Evolutionary conservation across 2,888 invertebrate species (phyloP), one percentile per base, ranked within the genome.

Genomic region (Eristalinus aeneus): DNA sequence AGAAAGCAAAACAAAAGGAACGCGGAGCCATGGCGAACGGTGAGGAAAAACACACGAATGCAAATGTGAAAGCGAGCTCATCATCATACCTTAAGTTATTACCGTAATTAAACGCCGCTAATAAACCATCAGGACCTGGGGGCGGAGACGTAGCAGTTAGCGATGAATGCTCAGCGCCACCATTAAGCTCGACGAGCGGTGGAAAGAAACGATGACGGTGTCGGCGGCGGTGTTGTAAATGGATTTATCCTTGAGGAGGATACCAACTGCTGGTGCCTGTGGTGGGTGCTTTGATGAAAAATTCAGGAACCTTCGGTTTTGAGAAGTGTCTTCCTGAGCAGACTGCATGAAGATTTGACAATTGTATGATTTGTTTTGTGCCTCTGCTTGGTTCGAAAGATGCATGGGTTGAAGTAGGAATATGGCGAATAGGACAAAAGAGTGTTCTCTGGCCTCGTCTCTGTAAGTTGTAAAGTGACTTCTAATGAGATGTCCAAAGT

Each of bases 91-190:
- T 82, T 82, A 87, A 87, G 86, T 82, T 87, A 87, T 87, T 87
- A 78, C 86, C 82, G 86, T 87, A 82, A 87, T 87, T 87, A 87
- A 87, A 87, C 82, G 86, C 86, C 74, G 74, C 82, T 87, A 87
- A 87, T 87, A 82, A 87, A 82, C 86, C 86, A 87, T 86, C 76
- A 73, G 54, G 77, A 87, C 65, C 71, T 65, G 65, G 36, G 60
- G 20, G 56, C 12, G 39, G 65, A 31, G 54, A 20, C 16, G 56
- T n/a, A 54, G 61, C 46, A 32, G 20, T 54, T 39, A 60, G 68
- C 71, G 39, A 53, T 78, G 63, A 83, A 74, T 74, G 71, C 80
- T 85, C 65, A 54, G 61, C 63, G 75, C 84, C 61, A 71, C 72
- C 46, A 80, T 76, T 63, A 85, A 73, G 31, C 56, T 20, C 64